A percentile compares a stretch with the other conserved stretches of the same genome.
phyloP scores from a whole-genome alignment of 2,113 vertebrate genomes.

The Toxotes chatareus region DNA sequence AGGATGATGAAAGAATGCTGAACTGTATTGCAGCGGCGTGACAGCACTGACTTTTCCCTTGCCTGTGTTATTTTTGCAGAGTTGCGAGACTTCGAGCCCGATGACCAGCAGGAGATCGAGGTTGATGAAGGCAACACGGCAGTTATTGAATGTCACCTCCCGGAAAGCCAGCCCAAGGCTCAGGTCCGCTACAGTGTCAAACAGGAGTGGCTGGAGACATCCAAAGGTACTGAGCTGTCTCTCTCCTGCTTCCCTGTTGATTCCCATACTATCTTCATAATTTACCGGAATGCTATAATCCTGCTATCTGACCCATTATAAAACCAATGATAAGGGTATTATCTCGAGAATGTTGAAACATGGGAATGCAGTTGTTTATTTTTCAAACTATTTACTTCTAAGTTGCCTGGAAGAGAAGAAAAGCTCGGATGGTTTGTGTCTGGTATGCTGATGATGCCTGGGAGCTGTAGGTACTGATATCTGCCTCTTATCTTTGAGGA shows the following conservation, averaged over 20 bases:
- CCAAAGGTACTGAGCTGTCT: slow-evolving; percentile 87
- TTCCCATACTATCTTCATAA: slow-evolving; percentile 62
- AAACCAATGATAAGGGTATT: slow-evolving; percentile 70
- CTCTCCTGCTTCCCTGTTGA: slow-evolving; percentile 32
- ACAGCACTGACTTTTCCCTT: slow-evolving; percentile 31
- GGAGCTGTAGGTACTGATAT: slow-evolving; percentile 77
- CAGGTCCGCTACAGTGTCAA: slow-evolving; percentile 98
- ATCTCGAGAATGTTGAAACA: slow-evolving; percentile 80
- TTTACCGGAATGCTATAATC: slow-evolving; percentile 75
- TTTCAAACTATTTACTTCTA: slow-evolving; percentile 79
- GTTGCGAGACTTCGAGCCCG: slow-evolving; percentile 94
- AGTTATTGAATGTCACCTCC: slow-evolving; percentile 95
- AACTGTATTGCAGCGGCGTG: slow-evolving; percentile 9
- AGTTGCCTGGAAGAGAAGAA: slow-evolving; percentile 72
- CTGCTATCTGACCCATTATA: slow-evolving; percentile 69
- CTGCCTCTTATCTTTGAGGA: slow-evolving; percentile 74
- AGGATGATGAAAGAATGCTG: slow-evolving; percentile 36
- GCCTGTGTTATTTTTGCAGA: slow-evolving; percentile 79
- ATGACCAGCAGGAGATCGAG: slow-evolving; percentile 94
- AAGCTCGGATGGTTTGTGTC: slow-evolving; percentile 71
- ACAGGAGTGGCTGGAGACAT: slow-evolving; percentile 96
- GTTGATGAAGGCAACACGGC: slow-evolving; percentile 98
- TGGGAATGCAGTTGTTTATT: slow-evolving; percentile 81
- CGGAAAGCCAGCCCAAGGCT: slow-evolving; percentile 96
- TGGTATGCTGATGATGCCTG: slow-evolving; percentile 80